Conservation (phyloP, 23 tunicate genomes). For the Halocynthia aurantium region DNA sequence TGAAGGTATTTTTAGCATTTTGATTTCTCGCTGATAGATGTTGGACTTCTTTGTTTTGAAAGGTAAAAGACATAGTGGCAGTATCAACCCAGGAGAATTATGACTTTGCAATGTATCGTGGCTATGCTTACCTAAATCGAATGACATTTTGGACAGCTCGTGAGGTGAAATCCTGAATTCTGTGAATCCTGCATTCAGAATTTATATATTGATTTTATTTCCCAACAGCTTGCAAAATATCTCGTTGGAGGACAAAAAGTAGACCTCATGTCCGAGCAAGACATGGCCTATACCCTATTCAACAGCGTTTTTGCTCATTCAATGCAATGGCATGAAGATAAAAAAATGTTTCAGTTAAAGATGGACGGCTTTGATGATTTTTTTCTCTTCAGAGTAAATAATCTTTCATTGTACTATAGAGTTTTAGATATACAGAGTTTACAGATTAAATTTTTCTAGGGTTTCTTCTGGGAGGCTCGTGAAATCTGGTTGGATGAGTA, state of each 20-base stretch:
- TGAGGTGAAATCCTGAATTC: no score
- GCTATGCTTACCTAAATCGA: no score
- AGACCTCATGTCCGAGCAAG: slow-evolving; percentile 32
- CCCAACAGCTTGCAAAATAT: no score
- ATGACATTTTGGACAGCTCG: no score
- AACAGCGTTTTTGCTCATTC: slow-evolving; percentile 45
- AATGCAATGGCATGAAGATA: slow-evolving; percentile 35
- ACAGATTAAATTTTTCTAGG: slow-evolving; percentile 5
- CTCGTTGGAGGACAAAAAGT: slow-evolving; percentile 25
- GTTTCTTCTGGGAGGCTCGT: slow-evolving; percentile 70
- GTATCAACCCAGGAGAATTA: no score
- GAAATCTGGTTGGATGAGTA: slow-evolving; percentile 37
- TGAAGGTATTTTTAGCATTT: no score
- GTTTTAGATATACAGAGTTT: not conserved
- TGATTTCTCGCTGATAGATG: no score
- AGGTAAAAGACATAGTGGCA: no score
- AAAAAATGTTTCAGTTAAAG: slow-evolving; percentile 34
- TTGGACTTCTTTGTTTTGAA: no score
- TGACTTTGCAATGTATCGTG: no score
- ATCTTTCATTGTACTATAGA: not conserved
- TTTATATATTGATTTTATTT: no score
- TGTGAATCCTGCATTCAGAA: no score
- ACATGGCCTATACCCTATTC: slow-evolving; percentile 29
- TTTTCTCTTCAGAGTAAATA: slow-evolving; percentile 31
- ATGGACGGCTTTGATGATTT: slow-evolving; percentile 50